Evolutionary conservation across 2,113 vertebrate species (phyloP), one percentile per base, ranked within the genome.

Genomic region (Saccopteryx bilineata): DNA sequence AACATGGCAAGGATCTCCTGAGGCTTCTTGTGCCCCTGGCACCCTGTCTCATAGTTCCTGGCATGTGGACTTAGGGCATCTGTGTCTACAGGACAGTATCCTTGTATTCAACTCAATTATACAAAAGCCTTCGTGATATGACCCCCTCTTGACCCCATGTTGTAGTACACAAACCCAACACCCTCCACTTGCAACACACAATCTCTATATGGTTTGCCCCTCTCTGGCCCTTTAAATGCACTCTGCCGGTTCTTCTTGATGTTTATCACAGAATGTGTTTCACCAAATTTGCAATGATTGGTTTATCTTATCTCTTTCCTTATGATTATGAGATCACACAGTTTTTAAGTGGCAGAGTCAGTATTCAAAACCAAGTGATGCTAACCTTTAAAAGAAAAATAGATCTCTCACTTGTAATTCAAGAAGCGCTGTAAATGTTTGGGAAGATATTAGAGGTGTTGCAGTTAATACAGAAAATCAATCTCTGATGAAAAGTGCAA

Each of bases 401-500:
- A 91, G 72, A 78, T 9, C 46, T 24, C 39, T 72, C 23, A 52
- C 19, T 85, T 92, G 48, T 33, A 60, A 33, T 79, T 74, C 56
- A 85, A 63, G 65, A 87, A 69, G 52, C 24, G 4, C 18, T 76
- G 84, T 79, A 58, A 79, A 48, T 69, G 81, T 72, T n/a, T 7
- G 0, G 50, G 39, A 89, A 86, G 74, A 54, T 52, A 68, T 61
- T 23, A 33, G 74, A 86, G 33, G n/a, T 58, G 63, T 15, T 61
- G 28, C 11, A 48, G 33, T 82, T 96, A 91, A 82, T 65, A 74
- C 17, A 66, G 14, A 94, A 68, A 90, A 86, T 80, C 50, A 78
- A 50, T 87, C 80, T 74, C 11, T n/a, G 81, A 58, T 61, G 33
- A 93, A 87, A 97, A 93, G 52, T 33, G 33, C 46, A 74, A 39